phyloP scores from a whole-genome alignment of 2,113 vertebrate species.

The Neodon shergylaensis region DNA sequence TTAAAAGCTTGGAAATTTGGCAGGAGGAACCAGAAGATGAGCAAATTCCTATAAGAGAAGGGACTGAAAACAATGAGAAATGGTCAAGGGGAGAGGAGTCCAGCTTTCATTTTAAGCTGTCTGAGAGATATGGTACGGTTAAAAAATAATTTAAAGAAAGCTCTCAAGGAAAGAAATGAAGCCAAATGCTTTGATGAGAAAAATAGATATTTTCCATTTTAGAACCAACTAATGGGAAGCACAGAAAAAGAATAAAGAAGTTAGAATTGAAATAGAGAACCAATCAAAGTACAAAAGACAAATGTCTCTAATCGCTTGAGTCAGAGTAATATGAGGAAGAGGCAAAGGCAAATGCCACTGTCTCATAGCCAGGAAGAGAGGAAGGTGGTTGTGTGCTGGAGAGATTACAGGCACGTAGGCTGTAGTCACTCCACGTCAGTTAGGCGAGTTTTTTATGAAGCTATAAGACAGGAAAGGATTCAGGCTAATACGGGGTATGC shows the following conservation, averaged over 20 bases:
- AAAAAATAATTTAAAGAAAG: conserved; percentile 73
- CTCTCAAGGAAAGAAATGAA: conserved; percentile 74
- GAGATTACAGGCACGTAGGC: not conserved
- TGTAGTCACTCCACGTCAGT: conserved; percentile 36
- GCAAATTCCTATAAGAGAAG: conserved; percentile 62
- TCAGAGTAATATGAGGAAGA: conserved; percentile 2
- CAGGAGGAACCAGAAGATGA: conserved; percentile 65
- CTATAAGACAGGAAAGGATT: conserved; percentile 14
- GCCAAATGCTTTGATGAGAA: conserved; percentile 66
- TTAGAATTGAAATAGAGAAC: conserved; percentile 50
- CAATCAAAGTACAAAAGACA: conserved; percentile 63
- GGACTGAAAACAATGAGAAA: conserved; percentile 53
- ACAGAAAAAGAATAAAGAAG: conserved; percentile 55
- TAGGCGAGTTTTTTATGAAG: conserved; percentile 35
- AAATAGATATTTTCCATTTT: conserved; percentile 63
- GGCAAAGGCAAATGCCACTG: conserved; percentile 37
- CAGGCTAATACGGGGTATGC: not conserved
- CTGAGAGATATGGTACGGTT: conserved; percentile 58
- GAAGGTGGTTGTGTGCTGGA: not conserved
- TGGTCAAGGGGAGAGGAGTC: conserved; percentile 49
- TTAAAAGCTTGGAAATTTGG: conserved; percentile 75
- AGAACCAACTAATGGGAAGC: conserved; percentile 61
- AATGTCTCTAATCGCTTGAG: conserved; percentile 32
- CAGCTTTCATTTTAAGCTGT: conserved; percentile 67
- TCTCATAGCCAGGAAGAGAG: conserved; percentile 14